Evolutionary conservation across 1,140 invertebrate species (phyloP), one percentile per base, ranked within the genome.

Genomic region (Pseudoatta argentina): DNA sequence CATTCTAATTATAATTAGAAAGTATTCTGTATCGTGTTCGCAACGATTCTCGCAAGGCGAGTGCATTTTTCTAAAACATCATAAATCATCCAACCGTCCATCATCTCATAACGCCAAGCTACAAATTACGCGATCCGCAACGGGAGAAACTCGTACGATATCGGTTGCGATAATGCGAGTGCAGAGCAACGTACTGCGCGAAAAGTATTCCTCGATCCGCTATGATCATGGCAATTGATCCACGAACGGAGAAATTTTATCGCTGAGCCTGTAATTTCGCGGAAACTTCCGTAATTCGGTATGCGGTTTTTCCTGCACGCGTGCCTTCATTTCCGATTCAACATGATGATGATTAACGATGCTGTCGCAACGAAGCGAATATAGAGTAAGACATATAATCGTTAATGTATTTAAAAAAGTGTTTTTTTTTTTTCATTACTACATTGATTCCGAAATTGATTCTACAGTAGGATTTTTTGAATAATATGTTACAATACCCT

Each of bases 281-380:
- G 55, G 83, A 75, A 86, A 86, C 67, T 86, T 82, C 24, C 71
- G 69, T 34, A 63, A 89, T 78, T 83, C 59, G 67, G 55, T 24
- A 51, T 61, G 73, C 30, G 21, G 30, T 4, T 77, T 73, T 79
- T 59, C 30, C 39, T 21, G n/a, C 1, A 18, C 63, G 63, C 59
- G 27, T 39, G 27, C 64, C 16, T 89, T 86, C 59, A 94, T 94
- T 94, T 94, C 88, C 91, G 92, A 94, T 94, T 94, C 92, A 44
- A 44, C 39, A 44, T 10, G 39, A 44, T 21, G 93, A 94, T 89
- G 92, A 94, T 94, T 93, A 93, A 89, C 59, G 5, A 12, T 73
- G 51, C n/a, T 78, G 87, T 89, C 87, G 86, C 82, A 89, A 92
- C 90, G 89, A 91, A 78, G 39, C 69, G 89, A 82, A 67, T 69